Evolutionary conservation across 2,888 invertebrate genomes (phyloP).

Genomic region (Dynastes grantii): DNA sequence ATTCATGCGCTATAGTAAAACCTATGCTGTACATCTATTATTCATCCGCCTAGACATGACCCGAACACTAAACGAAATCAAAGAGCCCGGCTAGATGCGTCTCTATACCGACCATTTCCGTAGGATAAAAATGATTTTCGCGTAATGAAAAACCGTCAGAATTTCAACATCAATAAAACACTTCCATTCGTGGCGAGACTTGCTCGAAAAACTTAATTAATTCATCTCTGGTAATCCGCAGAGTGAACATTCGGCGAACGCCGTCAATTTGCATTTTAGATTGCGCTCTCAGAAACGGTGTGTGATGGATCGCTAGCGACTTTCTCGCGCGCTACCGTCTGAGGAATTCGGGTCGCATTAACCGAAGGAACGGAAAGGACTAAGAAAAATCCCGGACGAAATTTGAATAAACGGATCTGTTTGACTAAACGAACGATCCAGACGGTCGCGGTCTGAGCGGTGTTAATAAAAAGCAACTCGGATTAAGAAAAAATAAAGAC

Average conservation of each 20-base stretch:
- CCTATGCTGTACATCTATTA: not conserved
- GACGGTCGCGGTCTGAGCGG: slow-evolving; percentile 1
- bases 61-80: not conserved
- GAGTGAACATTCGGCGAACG: slow-evolving; percentile 32
- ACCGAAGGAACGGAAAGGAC: not conserved
- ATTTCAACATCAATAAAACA: slow-evolving; percentile 12
- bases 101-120: not conserved
- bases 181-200: not conserved
- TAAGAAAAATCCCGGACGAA: slow-evolving; percentile 22
- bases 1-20: too few species aligned
- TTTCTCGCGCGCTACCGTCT: not conserved
- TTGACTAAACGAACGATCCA: slow-evolving; percentile 2
- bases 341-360: slow-evolving; percentile 21
- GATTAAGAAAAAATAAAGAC: not conserved
- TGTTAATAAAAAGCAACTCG: not conserved
- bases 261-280: slow-evolving; percentile 42
- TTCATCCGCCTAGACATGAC: not conserved
- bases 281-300: slow-evolving; percentile 12
- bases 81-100: not conserved
- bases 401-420: slow-evolving; percentile 31
- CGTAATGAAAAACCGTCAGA: slow-evolving; percentile 1
- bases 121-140: not conserved
- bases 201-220: slow-evolving; percentile 33
- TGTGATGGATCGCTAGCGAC: slow-evolving; percentile 27
- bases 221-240: slow-evolving; percentile 43